Base-by-base conservation (phyloP, 2,113 vertebrate genomes). In the Gorsachius goisagi region DNA sequence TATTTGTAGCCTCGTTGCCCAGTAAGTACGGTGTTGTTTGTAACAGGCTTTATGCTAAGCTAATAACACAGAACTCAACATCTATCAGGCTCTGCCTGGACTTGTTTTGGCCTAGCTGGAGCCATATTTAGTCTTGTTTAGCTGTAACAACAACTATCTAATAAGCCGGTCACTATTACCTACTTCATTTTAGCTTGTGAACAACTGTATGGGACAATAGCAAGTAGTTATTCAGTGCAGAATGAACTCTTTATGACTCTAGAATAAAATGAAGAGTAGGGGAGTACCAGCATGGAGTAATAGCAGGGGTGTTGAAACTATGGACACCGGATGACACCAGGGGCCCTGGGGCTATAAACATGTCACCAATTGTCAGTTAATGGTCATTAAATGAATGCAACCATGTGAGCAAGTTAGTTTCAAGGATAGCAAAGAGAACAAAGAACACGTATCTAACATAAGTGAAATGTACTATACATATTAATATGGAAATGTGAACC, bases 401-500 rank as follows among this genome's bases (percentile, higher is more conserved):
- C 12, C 6, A 2, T 27, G 37, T 45, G 6, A 95, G 28, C 8
- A 68, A 13, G 11, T 15, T 77, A 63, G 17, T 26, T 89, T 71
- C n/a, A 87, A 87, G 37, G 45, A 60, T 62, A 84, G 64, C 33
- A 69, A 80, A 26, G 22, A 35, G 12, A 52, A 37, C 9, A 52
- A 64, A 14, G 23, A 66, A 47, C 11, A 45, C 0, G 0, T 58
- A 35, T 49, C n/a, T 49, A 74, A 71, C 6, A 6, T 30, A 27
- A 73, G 12, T 30, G 63, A 71, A 71, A 78, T 26, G 18, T 37
- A 6, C 20, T 23, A 6, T 18, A 63, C 16, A 32, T 8, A 64
- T 5, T 47, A 85, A 58, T 26, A 33, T 44, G 33, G 23, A 86
- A 92, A 47, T 33, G 12, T 28, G 52, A 77, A 27, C 26, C 52